Conservation (phyloP, 2,797 vertebrate species). For the Gymnocypris eckloni region DNA sequence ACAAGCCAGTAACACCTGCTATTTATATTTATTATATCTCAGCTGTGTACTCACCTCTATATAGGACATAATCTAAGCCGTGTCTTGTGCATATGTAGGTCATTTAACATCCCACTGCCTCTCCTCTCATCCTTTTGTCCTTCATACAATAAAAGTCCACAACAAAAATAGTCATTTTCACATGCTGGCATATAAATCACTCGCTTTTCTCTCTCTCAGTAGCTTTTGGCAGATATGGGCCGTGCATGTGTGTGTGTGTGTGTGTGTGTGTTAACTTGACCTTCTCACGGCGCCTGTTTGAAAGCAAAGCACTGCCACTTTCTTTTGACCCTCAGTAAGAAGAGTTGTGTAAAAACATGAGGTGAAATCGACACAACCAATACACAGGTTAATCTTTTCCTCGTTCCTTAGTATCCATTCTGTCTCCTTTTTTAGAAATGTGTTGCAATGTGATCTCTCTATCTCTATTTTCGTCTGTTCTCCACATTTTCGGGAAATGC, state of each 20-base stretch:
- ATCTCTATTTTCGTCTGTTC: slow-evolving; percentile 36
- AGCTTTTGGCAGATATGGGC: slow-evolving; percentile 59
- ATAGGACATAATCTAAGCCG: slow-evolving; percentile 60
- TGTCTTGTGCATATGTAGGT: slow-evolving; percentile 59
- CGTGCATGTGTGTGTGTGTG: slow-evolving; percentile 14
- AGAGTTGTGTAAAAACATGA: slow-evolving; percentile 57
- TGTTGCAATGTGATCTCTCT: slow-evolving; percentile 6
- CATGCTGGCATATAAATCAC: slow-evolving; percentile 61
- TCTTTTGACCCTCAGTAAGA: slow-evolving; percentile 36
- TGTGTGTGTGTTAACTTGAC: slow-evolving; percentile 17
- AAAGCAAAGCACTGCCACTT: slow-evolving; percentile 43
- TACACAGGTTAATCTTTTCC: slow-evolving; percentile 24
- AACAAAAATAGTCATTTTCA: slow-evolving; percentile 61
- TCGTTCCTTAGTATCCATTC: not conserved
- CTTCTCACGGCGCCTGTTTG: slow-evolving; percentile 28
- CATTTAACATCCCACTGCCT: slow-evolving; percentile 49
- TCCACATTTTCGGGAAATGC: slow-evolving; percentile 23
- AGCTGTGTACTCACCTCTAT: slow-evolving; percentile 51
- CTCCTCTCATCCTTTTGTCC: slow-evolving; percentile 59
- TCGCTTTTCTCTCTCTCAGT: slow-evolving; percentile 47
- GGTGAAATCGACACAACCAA: slow-evolving; percentile 26
- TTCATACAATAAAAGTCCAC: slow-evolving; percentile 58
- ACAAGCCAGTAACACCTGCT: slow-evolving; percentile 10
- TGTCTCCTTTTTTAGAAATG: not conserved
- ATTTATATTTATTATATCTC: slow-evolving; percentile 6